A percentile compares a stretch with the other conserved stretches of the same genome.
phyloP scores from a whole-genome alignment of 2,113 vertebrate genomes.

The Myocastor coypus region DNA sequence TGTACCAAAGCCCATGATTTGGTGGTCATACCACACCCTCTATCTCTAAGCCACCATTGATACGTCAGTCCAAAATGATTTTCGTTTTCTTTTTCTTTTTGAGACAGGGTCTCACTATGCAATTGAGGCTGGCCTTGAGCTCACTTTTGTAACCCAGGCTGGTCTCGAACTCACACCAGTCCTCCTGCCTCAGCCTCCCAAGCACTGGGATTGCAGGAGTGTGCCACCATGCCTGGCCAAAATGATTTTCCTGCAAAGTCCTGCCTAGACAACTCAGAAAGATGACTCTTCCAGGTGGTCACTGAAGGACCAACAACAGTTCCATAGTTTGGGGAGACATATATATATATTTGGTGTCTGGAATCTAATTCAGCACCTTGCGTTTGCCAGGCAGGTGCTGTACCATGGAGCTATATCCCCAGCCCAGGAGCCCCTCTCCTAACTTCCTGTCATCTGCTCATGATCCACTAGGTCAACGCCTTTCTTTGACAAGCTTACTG shows the following conservation, averaged over 20 bases:
- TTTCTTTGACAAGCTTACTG: neutral
- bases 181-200: too few species aligned
- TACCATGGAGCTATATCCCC: too few species aligned
- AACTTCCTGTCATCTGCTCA: neutral
- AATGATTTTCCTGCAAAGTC: slow-evolving; percentile 56
- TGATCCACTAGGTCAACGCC: neutral
- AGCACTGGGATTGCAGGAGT: too few species aligned
- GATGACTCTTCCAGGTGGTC: neutral
- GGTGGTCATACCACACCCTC: neutral
- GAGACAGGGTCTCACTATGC: too few species aligned
- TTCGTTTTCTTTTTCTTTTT: neutral
- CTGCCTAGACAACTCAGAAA: neutral
- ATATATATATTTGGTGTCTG: too few species aligned
- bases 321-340: neutral
- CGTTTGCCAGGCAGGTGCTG: too few species aligned
- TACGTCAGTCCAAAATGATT: neutral
- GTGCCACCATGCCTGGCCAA: too few species aligned
- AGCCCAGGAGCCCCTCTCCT: too few species aligned
- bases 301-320: neutral
- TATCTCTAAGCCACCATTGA: neutral
- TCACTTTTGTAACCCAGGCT: too few species aligned
- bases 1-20: neutral
- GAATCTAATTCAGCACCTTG: too few species aligned
- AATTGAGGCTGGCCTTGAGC: too few species aligned
- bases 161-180: too few species aligned